Percentiles rank a stretch among this genome's conserved stretches.
Evolutionary conservation across 2,797 vertebrate species (phyloP).

Genomic region (Antennarius maculatus): DNA sequence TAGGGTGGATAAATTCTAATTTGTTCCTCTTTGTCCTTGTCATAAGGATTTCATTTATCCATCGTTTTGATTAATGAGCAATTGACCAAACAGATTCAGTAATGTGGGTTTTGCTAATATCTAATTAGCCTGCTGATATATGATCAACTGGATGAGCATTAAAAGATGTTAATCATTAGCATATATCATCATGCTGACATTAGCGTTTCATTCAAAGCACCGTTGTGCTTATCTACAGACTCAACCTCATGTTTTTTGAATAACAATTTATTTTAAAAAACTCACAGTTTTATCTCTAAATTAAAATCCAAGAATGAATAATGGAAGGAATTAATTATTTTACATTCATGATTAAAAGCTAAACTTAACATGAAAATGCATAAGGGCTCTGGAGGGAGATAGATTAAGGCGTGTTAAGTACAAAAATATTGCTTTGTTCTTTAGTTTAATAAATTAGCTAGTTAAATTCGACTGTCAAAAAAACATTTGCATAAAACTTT

Average conservation of each 20-base stretch:
- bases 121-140: background rate
- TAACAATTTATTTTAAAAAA: background rate
- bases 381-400: background rate
- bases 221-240: background rate
- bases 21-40: no score
- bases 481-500: background rate
- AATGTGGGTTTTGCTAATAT: background rate
- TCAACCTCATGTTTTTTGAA: background rate
- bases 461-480: background rate
- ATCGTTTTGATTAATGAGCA: no score
- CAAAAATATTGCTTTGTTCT: background rate
- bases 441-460: background rate
- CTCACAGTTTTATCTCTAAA: background rate
- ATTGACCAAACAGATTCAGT: no score
- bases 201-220: background rate
- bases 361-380: background rate
- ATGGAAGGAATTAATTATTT: background rate
- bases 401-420: background rate
- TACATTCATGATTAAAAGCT: background rate
- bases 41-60: no score
- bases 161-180: background rate
- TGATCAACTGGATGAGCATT: background rate
- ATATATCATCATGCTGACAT: background rate
- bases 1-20: no score
- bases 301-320: background rate